Evolutionary conservation across 1,140 invertebrate species (phyloP), one percentile per base, ranked within the genome.

Genomic region (Rhagoletis pomonella): DNA sequence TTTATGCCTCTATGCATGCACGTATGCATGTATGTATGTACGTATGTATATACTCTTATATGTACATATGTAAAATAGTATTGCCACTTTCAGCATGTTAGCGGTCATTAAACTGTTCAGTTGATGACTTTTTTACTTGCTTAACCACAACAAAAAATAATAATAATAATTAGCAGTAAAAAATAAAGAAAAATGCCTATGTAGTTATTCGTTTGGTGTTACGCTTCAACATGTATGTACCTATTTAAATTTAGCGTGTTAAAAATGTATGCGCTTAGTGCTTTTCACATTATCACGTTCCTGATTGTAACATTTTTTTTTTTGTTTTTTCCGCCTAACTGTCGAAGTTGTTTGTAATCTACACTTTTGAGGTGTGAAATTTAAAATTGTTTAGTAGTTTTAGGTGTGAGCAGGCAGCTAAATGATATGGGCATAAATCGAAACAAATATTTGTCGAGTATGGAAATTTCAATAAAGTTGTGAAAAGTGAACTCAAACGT

Each of bases 41-140:
- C 4, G 4, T 55, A 55, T 55, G 10, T 7, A 55, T 55, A 2
- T 55, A 10, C 1, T 29, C 6, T 59, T 10, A 10, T 55, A 55
- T 7, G 50, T 55, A 55, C 10, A 10, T 55, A 55, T 55, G 50
- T 55, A 55, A 5, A 55, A 55, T 55, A 62, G 29, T 44, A 17
- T 42, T n/a, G 64, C 60, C 17, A 14, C 60, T 62, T 62, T 62
- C 17, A n/a, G 50, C 50, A 17, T 73, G 67, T 73, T 73, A 14
- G 42, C 67, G 44, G 67, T 73, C 67, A 73, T 47, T 73, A 73
- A 73, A 73, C 67, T 47, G 39, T 39, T 73, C 39, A 6, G 39
- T 42, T n/a, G 42, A 42, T 44, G 14, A n/a, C 4, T 65, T 67
- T 0, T 69, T 69, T 42, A 4, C 39, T 69, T 42, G 0, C 65